Evolutionary conservation across 2,888 invertebrate genomes (phyloP), one percentile per base, ranked within the genome.

Genomic region (Cryptosula pallasiana): DNA sequence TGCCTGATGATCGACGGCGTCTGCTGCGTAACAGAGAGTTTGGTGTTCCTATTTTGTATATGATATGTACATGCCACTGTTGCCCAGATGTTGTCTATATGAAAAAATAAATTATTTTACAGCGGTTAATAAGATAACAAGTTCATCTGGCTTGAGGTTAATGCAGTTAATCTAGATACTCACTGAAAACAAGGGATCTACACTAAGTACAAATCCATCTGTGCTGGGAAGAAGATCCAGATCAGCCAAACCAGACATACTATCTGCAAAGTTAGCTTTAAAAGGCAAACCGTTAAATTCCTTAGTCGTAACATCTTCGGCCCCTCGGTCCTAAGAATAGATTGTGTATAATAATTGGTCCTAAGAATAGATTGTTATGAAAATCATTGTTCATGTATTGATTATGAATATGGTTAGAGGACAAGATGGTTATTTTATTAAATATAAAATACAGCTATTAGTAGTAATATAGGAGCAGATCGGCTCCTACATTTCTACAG

Each of bases 11-110:
- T 34, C 58, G n/a, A 1, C 57, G 29, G 3, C 55, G 34, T 69
- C 69, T 69, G 16, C 35, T 34, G 27, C 70, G 58, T 54, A 74
- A 75, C 20, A 75, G 75, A 29, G 75, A 74, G 71, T 78, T 77
- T 1, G 79, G 74, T 23, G 80, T 77, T 25, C 78, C 79, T 55
- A 83, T 83, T n/a, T 78, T 76, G 73, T 83, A 83, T 2, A 83
- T 75, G 16, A 85, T 83, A 76, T 85, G 85, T 3, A 85, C 75
- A 74, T 82, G 84, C 85, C 86, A 86, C 74, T 82, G 82, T 73
- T 82, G 80, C 5, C 83, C 84, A 23, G 84, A 79, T 63, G 80
- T 81, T 35, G 84, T 79, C 81, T 84, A 76, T 13, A 75, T 73
- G 55, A 57, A 45, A 34, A 36, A 72, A 71, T 58, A 16, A n/a